Evolutionary conservation across 2,797 vertebrate genomes (phyloP).

Genomic region (Helicolenus hilgendorfi): DNA sequence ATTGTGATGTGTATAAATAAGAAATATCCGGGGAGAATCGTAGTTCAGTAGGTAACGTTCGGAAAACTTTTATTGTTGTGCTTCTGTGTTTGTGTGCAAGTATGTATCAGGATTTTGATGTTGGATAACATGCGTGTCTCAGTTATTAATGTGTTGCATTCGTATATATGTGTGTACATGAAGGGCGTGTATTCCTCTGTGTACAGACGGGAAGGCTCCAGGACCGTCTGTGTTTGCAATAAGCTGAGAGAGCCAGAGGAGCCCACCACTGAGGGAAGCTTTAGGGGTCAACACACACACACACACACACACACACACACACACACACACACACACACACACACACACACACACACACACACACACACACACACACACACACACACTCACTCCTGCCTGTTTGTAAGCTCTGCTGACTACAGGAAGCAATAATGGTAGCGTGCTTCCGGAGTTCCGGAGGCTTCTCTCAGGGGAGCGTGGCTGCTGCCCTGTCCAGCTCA

Average conservation of each 20-base stretch:
- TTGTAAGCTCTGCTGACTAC: slow-evolving; percentile 82
- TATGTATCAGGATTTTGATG: not conserved
- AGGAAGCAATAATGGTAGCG: slow-evolving; percentile 86
- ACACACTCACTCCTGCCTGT: slow-evolving; percentile 55
- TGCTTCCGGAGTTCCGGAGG: slow-evolving; percentile 81
- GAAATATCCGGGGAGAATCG: not conserved
- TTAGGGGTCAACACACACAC: slow-evolving; percentile 55
- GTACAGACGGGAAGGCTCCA: slow-evolving; percentile 68
- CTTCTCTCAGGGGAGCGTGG: slow-evolving; percentile 78
- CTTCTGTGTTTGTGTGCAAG: not conserved
- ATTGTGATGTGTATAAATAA: not conserved
- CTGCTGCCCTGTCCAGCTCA: slow-evolving; percentile 77
- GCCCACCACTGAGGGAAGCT: slow-evolving; percentile 70
- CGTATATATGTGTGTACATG: slow-evolving; percentile 21
- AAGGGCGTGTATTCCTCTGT: slow-evolving; percentile 29
- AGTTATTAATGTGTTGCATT: slow-evolving; percentile 10
- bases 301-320: not conserved
- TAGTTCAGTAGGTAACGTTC: not conserved
- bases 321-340: not conserved
- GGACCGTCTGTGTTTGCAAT: slow-evolving; percentile 80
- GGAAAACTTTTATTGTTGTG: not conserved
- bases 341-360: slow-evolving; percentile 22
- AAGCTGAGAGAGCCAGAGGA: slow-evolving; percentile 63
- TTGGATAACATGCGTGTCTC: not conserved
- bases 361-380: slow-evolving; percentile 28